Conservation (phyloP, 2,113 vertebrate species). For the Oxyruncus cristatus region DNA sequence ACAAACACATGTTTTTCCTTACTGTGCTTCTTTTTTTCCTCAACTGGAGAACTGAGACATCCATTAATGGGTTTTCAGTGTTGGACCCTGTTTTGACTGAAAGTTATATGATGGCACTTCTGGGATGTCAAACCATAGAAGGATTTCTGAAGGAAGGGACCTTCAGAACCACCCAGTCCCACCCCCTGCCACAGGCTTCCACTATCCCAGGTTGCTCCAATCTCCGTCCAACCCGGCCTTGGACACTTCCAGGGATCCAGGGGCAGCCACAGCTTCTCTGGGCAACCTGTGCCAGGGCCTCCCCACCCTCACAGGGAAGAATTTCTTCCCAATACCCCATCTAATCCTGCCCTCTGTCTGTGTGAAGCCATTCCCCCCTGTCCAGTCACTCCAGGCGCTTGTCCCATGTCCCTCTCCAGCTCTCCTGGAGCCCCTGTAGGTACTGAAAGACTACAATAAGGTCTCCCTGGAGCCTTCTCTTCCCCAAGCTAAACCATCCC, state of each 20-base stretch:
- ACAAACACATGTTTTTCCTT: neutral
- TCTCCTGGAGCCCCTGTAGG: neutral
- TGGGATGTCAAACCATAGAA: neutral
- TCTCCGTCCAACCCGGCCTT: fast-evolving
- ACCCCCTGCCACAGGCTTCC: neutral
- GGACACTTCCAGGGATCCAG: neutral
- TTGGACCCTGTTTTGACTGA: neutral
- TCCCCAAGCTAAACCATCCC: neutral
- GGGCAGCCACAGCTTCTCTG: neutral
- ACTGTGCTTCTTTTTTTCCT: fast-evolving
- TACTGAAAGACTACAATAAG: neutral
- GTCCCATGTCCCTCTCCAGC: neutral
- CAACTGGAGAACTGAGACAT: neutral
- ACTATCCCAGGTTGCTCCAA: fast-evolving
- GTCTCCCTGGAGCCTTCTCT: neutral
- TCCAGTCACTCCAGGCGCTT: neutral
- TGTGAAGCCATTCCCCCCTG: neutral
- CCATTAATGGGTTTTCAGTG: neutral
- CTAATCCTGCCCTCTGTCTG: neutral
- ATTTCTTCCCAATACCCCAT: neutral
- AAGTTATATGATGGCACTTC: neutral
- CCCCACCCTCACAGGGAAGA: fast-evolving
- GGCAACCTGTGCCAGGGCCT: neutral
- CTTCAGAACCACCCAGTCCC: neutral
- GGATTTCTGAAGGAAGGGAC: neutral